phyloP scores from a whole-genome alignment of 2,888 invertebrate species.

The Agonopterix alstromeriana region DNA sequence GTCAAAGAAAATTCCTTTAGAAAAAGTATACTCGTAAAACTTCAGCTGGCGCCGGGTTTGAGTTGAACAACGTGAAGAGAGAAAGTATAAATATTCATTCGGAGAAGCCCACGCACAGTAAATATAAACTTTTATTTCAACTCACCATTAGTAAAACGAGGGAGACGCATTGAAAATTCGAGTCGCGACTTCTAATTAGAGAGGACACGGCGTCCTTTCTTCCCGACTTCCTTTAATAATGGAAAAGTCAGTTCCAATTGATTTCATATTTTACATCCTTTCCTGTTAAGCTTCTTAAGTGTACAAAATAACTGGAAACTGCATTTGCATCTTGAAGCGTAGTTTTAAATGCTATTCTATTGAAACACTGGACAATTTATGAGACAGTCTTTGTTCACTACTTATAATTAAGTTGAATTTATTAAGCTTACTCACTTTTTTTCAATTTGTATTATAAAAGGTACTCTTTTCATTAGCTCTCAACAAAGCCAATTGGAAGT shows the following conservation, averaged over 20 bases:
- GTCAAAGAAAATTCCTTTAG: slow-evolving; percentile 42
- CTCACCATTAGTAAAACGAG: slow-evolving; percentile 51
- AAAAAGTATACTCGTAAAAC: slow-evolving; percentile 37
- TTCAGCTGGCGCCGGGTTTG: slow-evolving; percentile 42
- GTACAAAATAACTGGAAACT: not conserved
- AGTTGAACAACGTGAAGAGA: slow-evolving; percentile 59
- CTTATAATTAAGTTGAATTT: too few species aligned
- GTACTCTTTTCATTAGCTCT: not conserved
- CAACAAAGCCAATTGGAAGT: slow-evolving; percentile 5
- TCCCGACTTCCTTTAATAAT: slow-evolving; percentile 58
- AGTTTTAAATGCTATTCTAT: not conserved
- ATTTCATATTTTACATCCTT: slow-evolving; percentile 60
- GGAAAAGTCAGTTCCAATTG: slow-evolving; percentile 62
- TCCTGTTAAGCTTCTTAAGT: slow-evolving; percentile 18
- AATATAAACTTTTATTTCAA: slow-evolving; percentile 74
- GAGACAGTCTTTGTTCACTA: too few species aligned
- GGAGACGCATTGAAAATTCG: slow-evolving; percentile 68
- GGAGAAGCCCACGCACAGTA: slow-evolving; percentile 60
- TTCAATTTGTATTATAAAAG: too few species aligned
- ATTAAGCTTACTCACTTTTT: too few species aligned
- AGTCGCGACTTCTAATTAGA: slow-evolving; percentile 70
- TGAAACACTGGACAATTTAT: not conserved
- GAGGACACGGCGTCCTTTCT: slow-evolving; percentile 55
- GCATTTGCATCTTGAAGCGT: not conserved
- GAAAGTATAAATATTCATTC: slow-evolving; percentile 71